Base-by-base conservation (phyloP, 1,140 invertebrate genomes). In the Aporrectodea caliginosa region DNA sequence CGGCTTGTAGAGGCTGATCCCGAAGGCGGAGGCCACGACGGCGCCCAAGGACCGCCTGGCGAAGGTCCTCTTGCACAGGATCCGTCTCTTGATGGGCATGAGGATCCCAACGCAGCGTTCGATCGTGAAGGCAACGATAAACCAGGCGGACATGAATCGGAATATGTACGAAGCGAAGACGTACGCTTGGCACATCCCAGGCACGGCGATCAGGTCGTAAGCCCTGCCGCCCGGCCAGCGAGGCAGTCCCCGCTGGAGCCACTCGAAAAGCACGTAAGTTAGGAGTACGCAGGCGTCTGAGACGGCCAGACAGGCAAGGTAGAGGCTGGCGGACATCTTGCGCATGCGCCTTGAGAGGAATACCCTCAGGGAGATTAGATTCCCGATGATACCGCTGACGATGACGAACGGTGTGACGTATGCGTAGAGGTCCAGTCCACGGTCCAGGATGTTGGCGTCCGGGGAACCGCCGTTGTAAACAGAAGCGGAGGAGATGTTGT, bases 101-200 rank as follows among this genome's bases (percentile, higher is more conserved):
- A 78, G 80, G 0, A 82, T 78, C 1, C 79, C 81, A 72, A 82
- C 83, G 81, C 84, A 87, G 6, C 86, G 71, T 79, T 87, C 86
- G 35, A 83, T 78, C 0, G 85, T 86, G 74, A 87, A 87, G 29
- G 82, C 82, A 0, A 85, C 85, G 14, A 87, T 81, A 33, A 87
- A 73, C 85, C 85, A 87, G 6, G 85, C 83, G 0, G 85, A 87
- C 35, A 86, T 35, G 78, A 87, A 86, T 2, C 86, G 81, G 16
- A 79, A 82, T 27, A 84, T 79, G 75, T 86, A 86, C 69, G 79
- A 79, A 0, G 86, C 58, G 77, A 84, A 86, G 1, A 84, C 29
- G 1, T 82, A 79, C 1, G 83, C 71, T 68, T 87, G 85, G 78
- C 86, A 87, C 0, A 85, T 33, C 2, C 85, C 86, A 16, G 83